Base-by-base conservation (phyloP, 1,140 invertebrate species). In the Drosophila elegans region DNA sequence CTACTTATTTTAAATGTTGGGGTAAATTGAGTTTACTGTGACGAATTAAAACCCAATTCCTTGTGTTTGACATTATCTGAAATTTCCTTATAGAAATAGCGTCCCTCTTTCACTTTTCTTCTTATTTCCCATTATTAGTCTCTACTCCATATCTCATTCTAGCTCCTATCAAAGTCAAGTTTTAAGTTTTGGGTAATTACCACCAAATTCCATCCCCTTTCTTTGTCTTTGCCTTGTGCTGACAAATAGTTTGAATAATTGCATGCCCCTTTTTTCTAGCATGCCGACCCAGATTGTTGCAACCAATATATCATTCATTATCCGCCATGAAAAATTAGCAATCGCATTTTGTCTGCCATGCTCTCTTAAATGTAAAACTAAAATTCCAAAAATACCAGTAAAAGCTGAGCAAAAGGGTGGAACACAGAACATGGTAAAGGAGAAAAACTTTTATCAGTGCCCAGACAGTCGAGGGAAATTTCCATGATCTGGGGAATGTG, bases 181-280 rank as follows among this genome's bases (percentile, higher is more conserved):
- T 36, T 21, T 51, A 80, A 85, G 59, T 80, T 86, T 69, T 78
- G 60, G 56, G 78, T 85, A 86, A 85, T 85, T 85, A 85, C 68
- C 78, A 61, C 62, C 48, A 39, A 54, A 45, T 45, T 38, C 57
- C 9, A 32, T 66, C 61, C 21, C 38, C 62, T 69, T 64, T 63
- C 42, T 34, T 55, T 46, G 44, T 42, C 21, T 12, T 27, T 25
- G 32, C 25, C 36, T 44, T 59, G n/a, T 55, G 16, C 83, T 83
- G 83, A 80, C 83, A 88, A 88, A 88, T 88, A 88, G 83, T 80
- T 83, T 88, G 83, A 88, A 88, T 88, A 88, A 88, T 88, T 88
- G 74, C 42, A 10, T 36, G 13, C 38, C 29, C 16, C 11, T 44
- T 29, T 12, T 13, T 25, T 7, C 45, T 21, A 49, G 53, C 61